phyloP scores from a whole-genome alignment of 1,140 invertebrate species.

The Elysia chlorotica region DNA sequence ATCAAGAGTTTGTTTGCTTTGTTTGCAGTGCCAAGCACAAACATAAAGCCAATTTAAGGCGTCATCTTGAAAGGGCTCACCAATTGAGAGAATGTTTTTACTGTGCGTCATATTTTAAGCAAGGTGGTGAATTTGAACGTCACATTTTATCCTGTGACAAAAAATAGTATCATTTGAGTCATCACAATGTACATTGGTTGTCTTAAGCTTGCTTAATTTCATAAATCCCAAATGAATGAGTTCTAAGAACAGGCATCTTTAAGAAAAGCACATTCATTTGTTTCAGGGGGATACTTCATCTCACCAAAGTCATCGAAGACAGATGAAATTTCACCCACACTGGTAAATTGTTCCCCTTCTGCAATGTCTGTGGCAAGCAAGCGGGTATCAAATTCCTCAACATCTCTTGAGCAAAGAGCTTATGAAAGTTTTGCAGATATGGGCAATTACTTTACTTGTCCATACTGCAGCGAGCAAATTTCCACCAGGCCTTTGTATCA shows the following conservation, averaged over 20 bases:
- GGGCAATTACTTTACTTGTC: too few relatives aligned
- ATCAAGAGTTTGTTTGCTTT: neutral
- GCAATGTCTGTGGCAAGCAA: neutral
- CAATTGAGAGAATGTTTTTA: constrained; percentile 14
- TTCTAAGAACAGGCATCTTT: too few relatives aligned
- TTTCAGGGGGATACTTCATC: neutral
- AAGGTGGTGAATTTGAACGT: constrained; percentile 10
- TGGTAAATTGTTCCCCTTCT: too few relatives aligned
- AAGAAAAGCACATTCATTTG: neutral
- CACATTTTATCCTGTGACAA: constrained; percentile 15
- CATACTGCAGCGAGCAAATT: neutral
- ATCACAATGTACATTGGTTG: too few relatives aligned
- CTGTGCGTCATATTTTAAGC: constrained; percentile 13
- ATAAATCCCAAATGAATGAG: too few relatives aligned
- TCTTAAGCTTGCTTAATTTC: too few relatives aligned
- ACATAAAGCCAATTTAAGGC: constrained; percentile 12
- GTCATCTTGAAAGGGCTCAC: constrained; percentile 17
- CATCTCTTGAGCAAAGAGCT: too few relatives aligned
- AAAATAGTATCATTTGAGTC: too few relatives aligned
- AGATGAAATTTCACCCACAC: too few relatives aligned
- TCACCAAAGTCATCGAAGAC: too few relatives aligned
- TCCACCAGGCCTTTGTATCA: constrained; percentile 6
- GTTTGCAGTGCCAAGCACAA: constrained; percentile 15
- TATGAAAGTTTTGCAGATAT: too few relatives aligned
- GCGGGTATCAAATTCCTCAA: neutral